Conservation (phyloP, 2,888 invertebrate genomes). For the Lymantria monacha region DNA sequence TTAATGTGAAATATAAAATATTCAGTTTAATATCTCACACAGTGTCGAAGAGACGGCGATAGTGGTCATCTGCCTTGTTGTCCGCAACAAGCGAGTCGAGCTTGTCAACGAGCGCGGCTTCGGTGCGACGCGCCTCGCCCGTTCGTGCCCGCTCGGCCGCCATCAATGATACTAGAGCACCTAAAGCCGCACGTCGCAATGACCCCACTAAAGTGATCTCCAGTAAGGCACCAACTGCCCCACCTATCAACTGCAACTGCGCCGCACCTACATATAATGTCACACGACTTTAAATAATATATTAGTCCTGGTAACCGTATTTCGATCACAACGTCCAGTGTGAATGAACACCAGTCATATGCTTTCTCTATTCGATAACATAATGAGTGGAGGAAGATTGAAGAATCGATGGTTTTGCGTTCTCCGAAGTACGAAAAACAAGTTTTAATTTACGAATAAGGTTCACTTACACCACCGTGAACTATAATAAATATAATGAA, state of each 20-base stretch:
- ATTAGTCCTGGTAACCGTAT: too few relatives aligned
- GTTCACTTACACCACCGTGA: too few relatives aligned
- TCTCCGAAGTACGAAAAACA: too few relatives aligned
- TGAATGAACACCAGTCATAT: too few relatives aligned
- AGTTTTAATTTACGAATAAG: too few relatives aligned
- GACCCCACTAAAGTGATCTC: constrained; percentile 96
- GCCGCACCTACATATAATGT: constrained; percentile 55
- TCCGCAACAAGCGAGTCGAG: constrained; percentile 95
- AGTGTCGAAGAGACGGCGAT: constrained; percentile 95
- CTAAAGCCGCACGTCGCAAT: constrained; percentile 93
- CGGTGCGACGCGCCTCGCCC: constrained; percentile 94
- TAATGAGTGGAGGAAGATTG: too few relatives aligned
- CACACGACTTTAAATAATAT: not conserved
- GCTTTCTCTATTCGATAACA: too few relatives aligned
- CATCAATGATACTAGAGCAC: constrained; percentile 97
- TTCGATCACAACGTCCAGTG: too few relatives aligned
- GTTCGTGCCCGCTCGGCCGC: constrained; percentile 92
- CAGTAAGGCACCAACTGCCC: constrained; percentile 95
- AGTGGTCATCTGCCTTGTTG: constrained; percentile 97
- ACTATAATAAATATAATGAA: too few relatives aligned
- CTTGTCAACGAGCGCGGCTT: constrained; percentile 96
- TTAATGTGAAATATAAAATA: too few relatives aligned
- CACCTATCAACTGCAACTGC: constrained; percentile 94
- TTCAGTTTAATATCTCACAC: constrained; percentile 87
- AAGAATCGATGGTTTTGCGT: too few relatives aligned